Conservation (phyloP, 2,797 vertebrate genomes). For the Australoheros facetus region DNA sequence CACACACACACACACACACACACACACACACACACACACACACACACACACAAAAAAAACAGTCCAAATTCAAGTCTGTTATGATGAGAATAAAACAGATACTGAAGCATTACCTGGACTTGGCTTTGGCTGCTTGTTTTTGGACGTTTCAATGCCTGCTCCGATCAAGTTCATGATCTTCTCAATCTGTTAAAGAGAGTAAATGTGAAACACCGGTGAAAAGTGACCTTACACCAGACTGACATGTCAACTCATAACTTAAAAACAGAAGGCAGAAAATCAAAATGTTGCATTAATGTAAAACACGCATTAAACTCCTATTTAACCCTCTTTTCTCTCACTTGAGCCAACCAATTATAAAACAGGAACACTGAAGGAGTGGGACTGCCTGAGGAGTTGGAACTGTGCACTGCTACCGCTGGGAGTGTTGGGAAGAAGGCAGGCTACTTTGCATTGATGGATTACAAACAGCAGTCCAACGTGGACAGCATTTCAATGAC, state of each 20-base stretch:
- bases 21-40: not conserved
- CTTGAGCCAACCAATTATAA: slow-evolving; percentile 17
- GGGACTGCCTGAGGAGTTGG: slow-evolving; percentile 12
- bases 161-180: slow-evolving; percentile 98
- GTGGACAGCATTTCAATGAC: slow-evolving; percentile 58
- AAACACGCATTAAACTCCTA: not conserved
- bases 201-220: not conserved
- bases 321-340: not conserved
- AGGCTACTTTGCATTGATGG: slow-evolving; percentile 60
- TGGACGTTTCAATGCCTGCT: slow-evolving; percentile 94
- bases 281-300: not conserved
- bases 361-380: not conserved
- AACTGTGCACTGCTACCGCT: slow-evolving; percentile 22
- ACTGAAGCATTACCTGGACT: slow-evolving; percentile 83
- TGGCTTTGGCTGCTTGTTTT: slow-evolving; percentile 83
- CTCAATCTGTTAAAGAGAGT: slow-evolving; percentile 87
- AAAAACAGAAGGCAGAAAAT: not conserved
- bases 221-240: not conserved
- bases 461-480: slow-evolving; percentile 59
- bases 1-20: not conserved
- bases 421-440: slow-evolving; percentile 38
- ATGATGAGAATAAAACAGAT: not conserved
- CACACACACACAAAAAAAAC: not conserved
- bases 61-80: not conserved
- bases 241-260: not conserved